Conservation (phyloP, 2,888 invertebrate genomes). For the Eristalis tenax region DNA sequence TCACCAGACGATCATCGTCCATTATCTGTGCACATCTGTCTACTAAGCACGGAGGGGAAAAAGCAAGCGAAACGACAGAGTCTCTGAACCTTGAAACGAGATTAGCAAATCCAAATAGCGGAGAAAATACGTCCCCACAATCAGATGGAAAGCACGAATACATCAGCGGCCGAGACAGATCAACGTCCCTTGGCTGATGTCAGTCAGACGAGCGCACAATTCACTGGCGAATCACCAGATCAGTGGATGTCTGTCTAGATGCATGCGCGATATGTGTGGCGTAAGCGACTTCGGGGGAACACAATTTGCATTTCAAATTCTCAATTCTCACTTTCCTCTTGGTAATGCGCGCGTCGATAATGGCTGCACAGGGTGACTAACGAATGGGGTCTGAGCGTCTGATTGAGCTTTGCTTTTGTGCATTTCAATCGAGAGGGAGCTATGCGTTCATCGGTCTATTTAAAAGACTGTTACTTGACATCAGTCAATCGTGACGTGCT, state of each 20-base stretch:
- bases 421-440: not conserved
- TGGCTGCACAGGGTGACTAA: not conserved
- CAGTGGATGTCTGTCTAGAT: not conserved
- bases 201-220: not conserved
- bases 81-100: constrained; percentile 1
- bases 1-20: constrained; percentile 15
- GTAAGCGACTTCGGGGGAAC: not conserved
- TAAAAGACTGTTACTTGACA: not conserved
- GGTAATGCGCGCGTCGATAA: not conserved
- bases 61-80: not conserved
- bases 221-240: not conserved
- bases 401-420: not conserved
- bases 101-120: not conserved
- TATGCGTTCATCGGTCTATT: not conserved
- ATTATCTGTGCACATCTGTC: constrained; percentile 7
- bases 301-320: not conserved
- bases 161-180: not conserved
- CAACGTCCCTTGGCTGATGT: not conserved
- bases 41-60: not conserved
- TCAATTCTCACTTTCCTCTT: not conserved
- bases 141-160: not conserved
- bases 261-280: not conserved
- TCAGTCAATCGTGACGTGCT: too few species aligned
- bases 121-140: not conserved
- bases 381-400: not conserved